Base-by-base conservation (phyloP, 2,113 vertebrate genomes). In the Ptilorrhoa leucosticta region DNA sequence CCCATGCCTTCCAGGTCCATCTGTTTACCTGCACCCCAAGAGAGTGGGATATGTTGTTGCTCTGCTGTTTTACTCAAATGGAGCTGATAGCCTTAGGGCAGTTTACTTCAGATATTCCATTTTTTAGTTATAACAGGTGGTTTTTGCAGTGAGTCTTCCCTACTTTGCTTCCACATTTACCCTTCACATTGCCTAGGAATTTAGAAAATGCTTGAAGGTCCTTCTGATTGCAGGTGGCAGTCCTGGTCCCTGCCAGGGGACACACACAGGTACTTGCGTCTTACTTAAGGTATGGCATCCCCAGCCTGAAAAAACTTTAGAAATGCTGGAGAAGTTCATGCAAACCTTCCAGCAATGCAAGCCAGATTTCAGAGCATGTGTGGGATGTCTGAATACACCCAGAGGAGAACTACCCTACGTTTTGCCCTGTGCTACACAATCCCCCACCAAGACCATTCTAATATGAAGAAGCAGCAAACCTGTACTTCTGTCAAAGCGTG, bases 381-480 rank as follows among this genome's bases (percentile, higher is more conserved):
- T 47, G 24, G n/a, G 35, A 15, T 47, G 6, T n/a, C 13, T 88
- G 53, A 57, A 35, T 19, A 14, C 11, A 63, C 5, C 11, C 56
- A 9, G 18, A 44, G 33, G 9, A 65, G 42, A 82, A 19, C 13
- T 1, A 1, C 20, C 15, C 22, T 4, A 22, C 2, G 1, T 53
- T 88, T 72, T 81, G 6, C 23, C 30, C 33, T 13, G 7, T 30
- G 63, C 21, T 64, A 58, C 39, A 33, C 19, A 35, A 22, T 53
- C 17, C 37, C 23, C 14, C 8, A 61, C 5, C 5, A 11, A 58
- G 11, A 9, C 5, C 7, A 40, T 77, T 65, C n/a, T 26, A 37
- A 40, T 15, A 24, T 7, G 53, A 83, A 69, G 42, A 18, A 66
- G 20, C 22, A 81, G 12, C 60, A 81, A 70, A 69, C 28, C 22